Evolutionary conservation across 1,140 invertebrate genomes (phyloP).

Genomic region (Trichonephila inaurata): DNA sequence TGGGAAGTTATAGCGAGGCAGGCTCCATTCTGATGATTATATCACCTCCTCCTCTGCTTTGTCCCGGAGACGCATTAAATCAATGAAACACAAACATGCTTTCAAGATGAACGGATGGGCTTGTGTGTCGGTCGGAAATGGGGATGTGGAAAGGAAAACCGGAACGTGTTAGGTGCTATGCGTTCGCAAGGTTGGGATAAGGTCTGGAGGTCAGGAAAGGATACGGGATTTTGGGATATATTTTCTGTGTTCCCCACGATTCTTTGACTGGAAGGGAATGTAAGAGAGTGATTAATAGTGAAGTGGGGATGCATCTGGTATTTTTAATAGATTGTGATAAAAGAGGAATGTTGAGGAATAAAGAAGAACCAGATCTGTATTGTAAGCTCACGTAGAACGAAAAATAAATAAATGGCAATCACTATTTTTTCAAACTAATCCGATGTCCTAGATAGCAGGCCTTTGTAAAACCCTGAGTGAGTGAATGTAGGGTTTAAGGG

Average conservation of each 20-base stretch:
- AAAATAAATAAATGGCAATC: too few relatives aligned
- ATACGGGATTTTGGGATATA: background rate
- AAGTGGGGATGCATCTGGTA: background rate
- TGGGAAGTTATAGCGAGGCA: background rate
- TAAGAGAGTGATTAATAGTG: background rate
- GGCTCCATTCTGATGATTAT: conserved; percentile 55
- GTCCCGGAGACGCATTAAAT: conserved; percentile 55
- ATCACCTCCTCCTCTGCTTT: background rate
- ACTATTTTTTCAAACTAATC: too few relatives aligned
- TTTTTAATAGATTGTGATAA: too few relatives aligned
- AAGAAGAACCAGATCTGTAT: too few relatives aligned
- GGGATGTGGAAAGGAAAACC: background rate
- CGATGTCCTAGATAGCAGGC: too few relatives aligned
- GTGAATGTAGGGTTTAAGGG: too few relatives aligned
- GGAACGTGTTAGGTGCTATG: conserved; percentile 11
- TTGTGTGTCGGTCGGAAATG: conserved; percentile 10
- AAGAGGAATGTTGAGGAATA: too few relatives aligned
- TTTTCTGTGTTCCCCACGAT: conserved; percentile 3
- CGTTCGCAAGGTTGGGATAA: background rate
- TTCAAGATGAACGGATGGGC: conserved; percentile 58
- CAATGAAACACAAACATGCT: conserved; percentile 72
- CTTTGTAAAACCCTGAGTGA: too few relatives aligned
- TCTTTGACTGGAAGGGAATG: background rate
- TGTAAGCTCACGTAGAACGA: too few relatives aligned
- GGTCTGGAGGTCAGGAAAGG: background rate